Base-by-base conservation (phyloP, 2,113 vertebrate genomes). In the Coturnix japonica region DNA sequence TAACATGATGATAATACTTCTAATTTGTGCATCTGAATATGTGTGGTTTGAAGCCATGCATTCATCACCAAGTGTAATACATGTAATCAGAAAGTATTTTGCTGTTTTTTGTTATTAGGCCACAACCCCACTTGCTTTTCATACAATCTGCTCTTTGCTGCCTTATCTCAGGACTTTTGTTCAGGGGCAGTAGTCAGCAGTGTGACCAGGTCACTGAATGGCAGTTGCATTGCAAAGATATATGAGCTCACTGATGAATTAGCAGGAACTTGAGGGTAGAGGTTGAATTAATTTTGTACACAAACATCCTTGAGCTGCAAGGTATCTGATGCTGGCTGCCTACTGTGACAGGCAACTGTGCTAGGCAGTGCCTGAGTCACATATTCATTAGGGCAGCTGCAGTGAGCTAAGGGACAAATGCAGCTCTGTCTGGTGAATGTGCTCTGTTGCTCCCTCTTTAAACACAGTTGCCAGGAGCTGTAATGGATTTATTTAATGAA, bases 361-460 rank as follows among this genome's bases (percentile, higher is more conserved):
- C 56, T 57, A 46, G n/a, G 4, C 22, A 11, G 53, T 1, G 3
- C 35, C n/a, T 1, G 0, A 43, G 31, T 31, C 75, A 37, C 21
- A 2, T 30, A 35, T 3, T 28, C 11, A 3, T 54, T 28, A 31
- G 44, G 22, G 30, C 25, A 15, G 33, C 21, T 1, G 1, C 30
- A 70, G 11, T 21, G n/a, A 31, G 51, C 33, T 14, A 6, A 80
- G 39, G 31, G 63, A 11, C 28, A 65, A 65, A 30, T 20, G 31
- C 53, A 46, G 19, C 12, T 84, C 30, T 65, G 21, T 26, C 41
- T 71, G 20, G 33, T 33, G 51, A 63, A 60, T 70, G 78, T 1
- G 0, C 18, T 35, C 21, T 46, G 25, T 53, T 5, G 7, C 7
- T 23, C 6, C 16, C 44, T 74, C 35, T 56, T 41, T 61, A 44